phyloP scores from a whole-genome alignment of 1,140 invertebrate species.

The Venturia canescens region DNA sequence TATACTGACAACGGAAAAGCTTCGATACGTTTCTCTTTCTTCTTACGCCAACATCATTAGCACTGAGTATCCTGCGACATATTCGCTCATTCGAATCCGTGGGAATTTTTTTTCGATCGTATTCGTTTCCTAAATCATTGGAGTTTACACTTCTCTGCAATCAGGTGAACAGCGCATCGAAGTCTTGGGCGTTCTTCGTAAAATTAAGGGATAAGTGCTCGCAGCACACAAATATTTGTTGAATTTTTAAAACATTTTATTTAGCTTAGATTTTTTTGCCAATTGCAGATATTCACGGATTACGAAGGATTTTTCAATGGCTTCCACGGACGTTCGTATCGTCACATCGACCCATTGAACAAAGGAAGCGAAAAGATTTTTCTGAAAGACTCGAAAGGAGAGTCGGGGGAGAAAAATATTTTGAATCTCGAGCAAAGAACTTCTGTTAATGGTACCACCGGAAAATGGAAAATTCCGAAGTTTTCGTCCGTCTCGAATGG shows the following conservation, averaged over 20 bases:
- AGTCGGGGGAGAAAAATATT: neutral
- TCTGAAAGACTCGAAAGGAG: neutral
- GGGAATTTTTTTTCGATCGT: too few species aligned
- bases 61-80: too few species aligned
- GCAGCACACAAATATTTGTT: too few species aligned
- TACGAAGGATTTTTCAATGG: constrained; percentile 63
- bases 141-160: too few species aligned
- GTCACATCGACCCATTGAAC: constrained; percentile 50
- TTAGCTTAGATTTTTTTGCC: neutral
- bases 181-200: too few species aligned
- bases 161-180: too few species aligned
- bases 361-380: neutral
- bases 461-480: neutral
- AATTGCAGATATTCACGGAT: constrained; percentile 60
- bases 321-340: constrained; percentile 59
- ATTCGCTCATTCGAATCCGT: too few species aligned
- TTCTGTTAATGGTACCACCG: neutral
- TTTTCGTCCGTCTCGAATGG: neutral
- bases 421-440: neutral
- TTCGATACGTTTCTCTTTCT: neutral
- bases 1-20: neutral
- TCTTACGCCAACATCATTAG: too few species aligned
- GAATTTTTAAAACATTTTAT: too few species aligned
- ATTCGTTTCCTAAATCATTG: too few species aligned
- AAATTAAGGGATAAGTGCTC: too few species aligned